Base-by-base conservation (phyloP, 2,888 invertebrate genomes). In the Mythimna lalbum region DNA sequence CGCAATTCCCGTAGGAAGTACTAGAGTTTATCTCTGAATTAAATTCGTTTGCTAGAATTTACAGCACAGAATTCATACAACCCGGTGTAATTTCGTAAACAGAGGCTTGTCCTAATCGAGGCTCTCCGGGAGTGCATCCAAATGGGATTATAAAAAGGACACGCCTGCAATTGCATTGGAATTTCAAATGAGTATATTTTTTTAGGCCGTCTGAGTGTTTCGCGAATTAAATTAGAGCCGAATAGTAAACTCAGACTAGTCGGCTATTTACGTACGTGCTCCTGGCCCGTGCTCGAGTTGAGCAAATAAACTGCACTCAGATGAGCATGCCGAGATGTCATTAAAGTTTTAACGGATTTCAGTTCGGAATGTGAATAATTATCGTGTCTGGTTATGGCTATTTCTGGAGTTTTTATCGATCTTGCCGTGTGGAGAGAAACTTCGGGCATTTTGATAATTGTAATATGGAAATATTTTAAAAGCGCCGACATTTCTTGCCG, bases 151-250 rank as follows among this genome's bases (percentile, higher is more conserved):
- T 91, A 90, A 91, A 90, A 91, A 91, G 91, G 92, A 92, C 92
- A 91, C 90, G 91, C 91, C 87, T 88, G 90, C 87, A 88, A 89
- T 88, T 92, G 93, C 93, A 94, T 94, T 91, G 89, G 93, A 93
- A 94, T 92, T 95, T 94, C 91, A 95, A 94, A 95, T 95, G 94
- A 93, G 92, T 90, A 87, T 90, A 92, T 93, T 94, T 94, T 81
- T 94, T 94, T 93, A 92, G 92, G 91, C 90, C 81, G 92, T 92
- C 93, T 91, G 93, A 92, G 91, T 91, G 93, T 90, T 90, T 88
- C 85, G 89, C 86, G 90, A 93, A 95, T 94, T 93, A 91, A 93
- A 94, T 94, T 93, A 93, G 88, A 88, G 81, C 86, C 85, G 85
- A 88, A 89, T 89, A 88, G 91, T 87, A 88, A 90, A 88, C 87